Evolutionary conservation across 2,113 vertebrate genomes (phyloP).

Genomic region (Aix galericulata): DNA sequence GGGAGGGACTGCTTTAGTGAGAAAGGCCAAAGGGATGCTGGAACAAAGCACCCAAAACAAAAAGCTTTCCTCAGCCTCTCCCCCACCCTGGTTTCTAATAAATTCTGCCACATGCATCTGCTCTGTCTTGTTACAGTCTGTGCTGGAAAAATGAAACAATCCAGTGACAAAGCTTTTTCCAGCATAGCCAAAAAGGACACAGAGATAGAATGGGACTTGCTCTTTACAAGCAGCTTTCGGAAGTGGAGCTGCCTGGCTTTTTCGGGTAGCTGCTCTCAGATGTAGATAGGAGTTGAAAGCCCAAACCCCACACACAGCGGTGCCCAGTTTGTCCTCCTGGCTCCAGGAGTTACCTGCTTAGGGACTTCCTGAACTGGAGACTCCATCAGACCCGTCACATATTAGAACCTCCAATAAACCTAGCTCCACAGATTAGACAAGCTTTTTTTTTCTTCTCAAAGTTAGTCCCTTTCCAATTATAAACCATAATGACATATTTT

Average conservation of each 20-base stretch:
- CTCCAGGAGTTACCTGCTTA: neutral
- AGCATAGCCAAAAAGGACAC: neutral
- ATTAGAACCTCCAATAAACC: neutral
- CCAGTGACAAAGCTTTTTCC: neutral
- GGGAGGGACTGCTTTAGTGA: neutral
- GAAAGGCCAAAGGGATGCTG: neutral
- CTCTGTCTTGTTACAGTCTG: neutral
- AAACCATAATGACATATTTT: neutral
- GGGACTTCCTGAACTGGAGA: neutral
- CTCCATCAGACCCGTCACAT: neutral
- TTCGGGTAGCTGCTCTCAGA: neutral
- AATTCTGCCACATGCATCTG: neutral
- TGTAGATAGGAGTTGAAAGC: neutral
- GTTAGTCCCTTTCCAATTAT: neutral
- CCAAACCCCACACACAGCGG: neutral
- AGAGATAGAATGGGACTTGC: neutral
- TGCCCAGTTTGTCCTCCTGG: neutral
- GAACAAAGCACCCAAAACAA: conserved; percentile 17
- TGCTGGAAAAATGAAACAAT: neutral
- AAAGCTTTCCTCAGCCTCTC: neutral
- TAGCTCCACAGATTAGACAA: neutral
- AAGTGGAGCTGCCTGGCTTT: neutral
- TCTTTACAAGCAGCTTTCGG: neutral
- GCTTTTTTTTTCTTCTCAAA: neutral
- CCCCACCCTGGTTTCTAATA: rapidly evolving